A percentile compares a stretch with the other conserved stretches of the same genome.
These are phyloP conservation scores for Thumatha senex DNA, from an alignment of 2,888 invertebrate genomes.

Conservation along the genomic window DNA sequence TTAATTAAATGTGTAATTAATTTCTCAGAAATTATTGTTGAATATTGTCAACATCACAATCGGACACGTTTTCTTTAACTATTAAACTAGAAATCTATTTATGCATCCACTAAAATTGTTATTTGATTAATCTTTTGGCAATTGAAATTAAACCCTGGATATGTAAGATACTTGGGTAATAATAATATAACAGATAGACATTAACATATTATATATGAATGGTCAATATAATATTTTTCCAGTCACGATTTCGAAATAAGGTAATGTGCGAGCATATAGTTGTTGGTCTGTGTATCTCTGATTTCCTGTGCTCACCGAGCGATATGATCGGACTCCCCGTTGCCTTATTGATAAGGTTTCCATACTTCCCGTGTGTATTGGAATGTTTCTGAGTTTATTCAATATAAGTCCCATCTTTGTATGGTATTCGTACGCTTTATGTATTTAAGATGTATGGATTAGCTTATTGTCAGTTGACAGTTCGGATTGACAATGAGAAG, in stretches of 20 bases:
- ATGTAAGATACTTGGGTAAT: conserved; percentile 28
- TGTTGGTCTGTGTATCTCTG: conserved; percentile 59
- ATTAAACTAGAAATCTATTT: too few relatives aligned
- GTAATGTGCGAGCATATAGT: conserved; percentile 60
- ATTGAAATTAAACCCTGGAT: conserved; percentile 35
- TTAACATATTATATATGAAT: conserved; percentile 46
- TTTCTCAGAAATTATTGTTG: too few relatives aligned
- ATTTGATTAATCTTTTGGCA: too few relatives aligned
- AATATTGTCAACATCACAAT: too few relatives aligned
- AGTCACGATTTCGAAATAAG: conserved; percentile 64
- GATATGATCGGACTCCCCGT: conserved; percentile 80
- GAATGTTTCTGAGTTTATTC: conserved; percentile 78
- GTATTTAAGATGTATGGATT: conserved; percentile 21
- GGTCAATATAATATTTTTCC: conserved; percentile 50
- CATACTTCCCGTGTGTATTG: conserved; percentile 77
- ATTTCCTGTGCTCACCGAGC: conserved; percentile 61
- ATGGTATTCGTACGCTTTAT: conserved; percentile 35
- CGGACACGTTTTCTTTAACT: too few relatives aligned
- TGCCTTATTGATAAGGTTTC: conserved; percentile 81
- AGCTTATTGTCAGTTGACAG: conserved; percentile 5
- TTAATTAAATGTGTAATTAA: too few relatives aligned
- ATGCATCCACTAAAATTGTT: too few relatives aligned
- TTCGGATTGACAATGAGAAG: not conserved
- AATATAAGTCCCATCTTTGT: conserved; percentile 64
- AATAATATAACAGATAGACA: conserved; percentile 37